phyloP scores from a whole-genome alignment of 2,888 invertebrate species.

The Pristionchus fissidentatus region DNA sequence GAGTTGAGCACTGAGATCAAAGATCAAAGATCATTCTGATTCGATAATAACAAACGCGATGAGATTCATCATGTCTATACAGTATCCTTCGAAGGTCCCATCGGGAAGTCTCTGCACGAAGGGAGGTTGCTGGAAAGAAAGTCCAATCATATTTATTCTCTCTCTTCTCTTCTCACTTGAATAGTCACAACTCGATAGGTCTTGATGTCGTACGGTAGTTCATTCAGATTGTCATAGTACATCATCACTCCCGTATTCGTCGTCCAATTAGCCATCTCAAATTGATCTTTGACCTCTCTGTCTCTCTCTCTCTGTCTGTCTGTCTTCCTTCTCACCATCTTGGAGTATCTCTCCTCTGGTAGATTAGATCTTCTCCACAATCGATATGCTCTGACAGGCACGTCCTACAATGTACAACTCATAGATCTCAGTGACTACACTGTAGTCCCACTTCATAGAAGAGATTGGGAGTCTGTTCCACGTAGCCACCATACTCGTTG shows the following conservation, averaged over 20 bases:
- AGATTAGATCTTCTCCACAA: neutral
- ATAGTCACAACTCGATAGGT: slow-evolving; percentile 70
- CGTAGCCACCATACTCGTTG: slow-evolving; percentile 40
- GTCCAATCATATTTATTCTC: neutral
- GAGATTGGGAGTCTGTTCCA: slow-evolving; percentile 9
- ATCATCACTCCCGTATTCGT: slow-evolving; percentile 60
- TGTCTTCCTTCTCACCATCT: slow-evolving; percentile 6
- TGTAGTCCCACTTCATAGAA: slow-evolving; percentile 12
- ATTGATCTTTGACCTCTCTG: slow-evolving; percentile 13
- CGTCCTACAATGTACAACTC: neutral
- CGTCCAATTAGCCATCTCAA: slow-evolving; percentile 73
- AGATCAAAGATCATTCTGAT: neutral
- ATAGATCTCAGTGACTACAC: neutral
- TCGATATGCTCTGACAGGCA: slow-evolving; percentile 22
- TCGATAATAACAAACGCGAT: slow-evolving; percentile 79
- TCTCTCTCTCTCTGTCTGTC: neutral
- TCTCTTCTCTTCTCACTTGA: slow-evolving; percentile 59
- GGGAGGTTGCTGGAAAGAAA: slow-evolving; percentile 78
- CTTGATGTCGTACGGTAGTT: slow-evolving; percentile 65
- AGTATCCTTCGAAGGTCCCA: slow-evolving; percentile 83
- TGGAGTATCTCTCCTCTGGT: slow-evolving; percentile 30
- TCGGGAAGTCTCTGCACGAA: slow-evolving; percentile 76
- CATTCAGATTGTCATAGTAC: slow-evolving; percentile 66
- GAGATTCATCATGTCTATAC: slow-evolving; percentile 91
- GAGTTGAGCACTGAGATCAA: slow-evolving; percentile 75